Percentiles rank a stretch among this genome's conserved stretches.
phyloP scores from a whole-genome alignment of 2,888 invertebrate species.

The Sialis fuliginosa region DNA sequence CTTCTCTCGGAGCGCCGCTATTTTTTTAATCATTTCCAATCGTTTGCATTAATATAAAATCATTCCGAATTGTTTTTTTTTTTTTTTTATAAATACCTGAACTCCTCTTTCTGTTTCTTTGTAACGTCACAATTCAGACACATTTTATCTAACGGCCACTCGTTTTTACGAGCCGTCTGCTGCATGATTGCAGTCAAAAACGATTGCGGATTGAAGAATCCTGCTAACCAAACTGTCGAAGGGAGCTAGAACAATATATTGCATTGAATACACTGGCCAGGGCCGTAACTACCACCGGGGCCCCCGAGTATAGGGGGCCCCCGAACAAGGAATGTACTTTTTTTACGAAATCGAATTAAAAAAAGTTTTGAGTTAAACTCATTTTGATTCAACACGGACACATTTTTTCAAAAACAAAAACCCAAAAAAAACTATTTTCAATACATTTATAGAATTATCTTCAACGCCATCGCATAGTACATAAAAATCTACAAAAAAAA shows the following conservation, averaged over 20 bases:
- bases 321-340: too few species aligned
- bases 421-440: too few species aligned
- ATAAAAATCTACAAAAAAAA: too few species aligned
- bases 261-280: too few species aligned
- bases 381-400: too few species aligned
- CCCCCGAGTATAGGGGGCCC: too few species aligned
- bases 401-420: too few species aligned
- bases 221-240: slow-evolving; percentile 79
- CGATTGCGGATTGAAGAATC: slow-evolving; percentile 94
- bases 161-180: slow-evolving; percentile 87
- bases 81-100: slow-evolving; percentile 34
- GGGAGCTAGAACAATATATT: slow-evolving; percentile 38
- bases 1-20: slow-evolving; percentile 57
- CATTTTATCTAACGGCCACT: slow-evolving; percentile 94
- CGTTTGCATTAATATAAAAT: not conserved
- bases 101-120: slow-evolving; percentile 70
- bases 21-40: not conserved
- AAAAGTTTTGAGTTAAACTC: too few species aligned
- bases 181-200: slow-evolving; percentile 96
- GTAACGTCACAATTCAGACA: slow-evolving; percentile 89
- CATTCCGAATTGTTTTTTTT: slow-evolving; percentile 1
- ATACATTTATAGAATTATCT: too few species aligned
- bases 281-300: too few species aligned
- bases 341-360: too few species aligned
- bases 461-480: too few species aligned